These are phyloP conservation scores for Pseudomyrmex concolor DNA, from an alignment of 1,140 invertebrate genomes.

Conservation along the genomic window DNA sequence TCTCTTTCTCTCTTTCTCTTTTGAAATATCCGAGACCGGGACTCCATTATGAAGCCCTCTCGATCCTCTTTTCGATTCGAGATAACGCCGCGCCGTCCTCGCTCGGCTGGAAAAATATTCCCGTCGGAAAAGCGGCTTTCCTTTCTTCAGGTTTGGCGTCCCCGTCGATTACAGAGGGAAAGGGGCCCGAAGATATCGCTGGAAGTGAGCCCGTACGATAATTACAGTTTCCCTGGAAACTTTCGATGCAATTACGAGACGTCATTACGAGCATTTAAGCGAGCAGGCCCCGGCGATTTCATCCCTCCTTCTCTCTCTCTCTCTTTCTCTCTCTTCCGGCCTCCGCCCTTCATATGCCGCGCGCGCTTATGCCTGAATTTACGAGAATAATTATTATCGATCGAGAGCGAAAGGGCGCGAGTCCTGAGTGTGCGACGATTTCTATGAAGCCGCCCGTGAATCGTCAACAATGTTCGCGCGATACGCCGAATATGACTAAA, in stretches of 20 bases:
- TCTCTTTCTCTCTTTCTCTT: not conserved
- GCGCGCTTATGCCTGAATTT: slow-evolving; percentile 71
- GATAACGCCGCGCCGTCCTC: not conserved
- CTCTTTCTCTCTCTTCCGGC: not conserved
- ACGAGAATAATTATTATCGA: slow-evolving; percentile 77
- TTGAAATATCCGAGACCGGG: slow-evolving; percentile 23
- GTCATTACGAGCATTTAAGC: slow-evolving; percentile 78
- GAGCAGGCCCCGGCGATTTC: slow-evolving; percentile 54
- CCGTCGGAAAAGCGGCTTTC: slow-evolving; percentile 51
- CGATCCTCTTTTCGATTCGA: slow-evolving; percentile 39
- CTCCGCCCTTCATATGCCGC: slow-evolving; percentile 22
- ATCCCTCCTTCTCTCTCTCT: not conserved
- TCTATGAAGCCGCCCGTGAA: slow-evolving; percentile 13
- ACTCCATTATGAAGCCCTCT: slow-evolving; percentile 47
- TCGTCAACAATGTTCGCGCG: slow-evolving; percentile 22
- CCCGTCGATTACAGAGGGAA: slow-evolving; percentile 62
- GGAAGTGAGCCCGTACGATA: slow-evolving; percentile 74
- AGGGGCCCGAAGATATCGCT: slow-evolving; percentile 68
- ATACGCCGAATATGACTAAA: slow-evolving; percentile 41
- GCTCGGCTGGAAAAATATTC: slow-evolving; percentile 53
- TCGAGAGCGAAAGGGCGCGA: slow-evolving; percentile 55
- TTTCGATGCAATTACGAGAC: slow-evolving; percentile 79
- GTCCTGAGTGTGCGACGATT: not conserved
- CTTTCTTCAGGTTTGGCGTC: slow-evolving; percentile 55
- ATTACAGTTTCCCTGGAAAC: slow-evolving; percentile 78